Evolutionary conservation across 2,888 invertebrate species (phyloP).

Genomic region (Pasiphila rectangulata): DNA sequence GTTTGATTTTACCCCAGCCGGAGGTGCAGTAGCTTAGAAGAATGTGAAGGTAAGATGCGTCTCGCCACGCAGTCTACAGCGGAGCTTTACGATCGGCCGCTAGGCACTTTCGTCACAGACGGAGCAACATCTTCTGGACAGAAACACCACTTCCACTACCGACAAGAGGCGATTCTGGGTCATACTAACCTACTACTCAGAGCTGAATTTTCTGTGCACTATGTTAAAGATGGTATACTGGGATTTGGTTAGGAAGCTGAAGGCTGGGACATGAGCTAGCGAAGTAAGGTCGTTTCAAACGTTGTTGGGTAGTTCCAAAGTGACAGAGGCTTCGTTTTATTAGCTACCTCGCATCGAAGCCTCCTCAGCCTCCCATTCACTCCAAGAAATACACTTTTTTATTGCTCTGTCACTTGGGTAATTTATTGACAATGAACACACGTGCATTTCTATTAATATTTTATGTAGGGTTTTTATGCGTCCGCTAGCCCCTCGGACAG

Average conservation of each 20-base stretch:
- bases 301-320: neutral
- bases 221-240: neutral
- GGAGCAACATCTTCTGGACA: neutral
- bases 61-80: constrained; percentile 79
- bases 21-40: constrained; percentile 25
- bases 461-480: constrained; percentile 72
- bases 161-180: neutral
- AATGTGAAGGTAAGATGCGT: constrained; percentile 47
- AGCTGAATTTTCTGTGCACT: neutral
- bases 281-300: neutral
- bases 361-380: constrained; percentile 79
- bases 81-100: constrained; percentile 72
- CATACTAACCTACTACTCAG: neutral
- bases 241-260: neutral
- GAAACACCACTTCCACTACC: neutral
- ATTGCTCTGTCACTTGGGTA: constrained; percentile 78
- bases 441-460: constrained; percentile 82
- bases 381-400: constrained; percentile 79
- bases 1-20: neutral
- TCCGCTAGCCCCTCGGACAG: constrained; percentile 58
- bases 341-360: constrained; percentile 78
- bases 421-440: constrained; percentile 81
- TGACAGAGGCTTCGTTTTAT: constrained; percentile 41
- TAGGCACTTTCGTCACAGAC: constrained; percentile 60
- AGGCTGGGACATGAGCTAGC: neutral